These are phyloP conservation scores for Nylanderia fulva DNA, from an alignment of 1,140 invertebrate species.

Conservation along the genomic window DNA sequence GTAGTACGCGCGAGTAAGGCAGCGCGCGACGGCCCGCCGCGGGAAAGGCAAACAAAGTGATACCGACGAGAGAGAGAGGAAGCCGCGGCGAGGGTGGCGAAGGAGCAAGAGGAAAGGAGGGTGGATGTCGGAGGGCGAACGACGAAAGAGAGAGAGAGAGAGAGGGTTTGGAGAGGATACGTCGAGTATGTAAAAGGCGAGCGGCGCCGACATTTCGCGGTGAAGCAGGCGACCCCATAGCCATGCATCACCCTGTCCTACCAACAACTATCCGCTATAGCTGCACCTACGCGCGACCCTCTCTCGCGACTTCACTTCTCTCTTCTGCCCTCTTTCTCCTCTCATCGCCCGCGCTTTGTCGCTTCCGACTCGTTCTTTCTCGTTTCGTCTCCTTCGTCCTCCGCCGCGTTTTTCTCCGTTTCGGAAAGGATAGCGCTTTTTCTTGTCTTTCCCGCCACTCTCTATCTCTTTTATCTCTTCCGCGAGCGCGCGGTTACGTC, in stretches of 20 bases:
- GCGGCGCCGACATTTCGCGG: slow-evolving; percentile 78
- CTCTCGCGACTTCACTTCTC: slow-evolving; percentile 26
- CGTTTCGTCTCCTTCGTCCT: slow-evolving; percentile 34
- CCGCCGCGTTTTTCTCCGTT: slow-evolving; percentile 24
- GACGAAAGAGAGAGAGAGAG: background rate
- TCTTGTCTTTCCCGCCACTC: slow-evolving; percentile 17
- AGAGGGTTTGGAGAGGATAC: slow-evolving; percentile 40
- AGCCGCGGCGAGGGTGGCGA: slow-evolving; percentile 40
- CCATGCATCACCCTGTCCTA: slow-evolving; percentile 79
- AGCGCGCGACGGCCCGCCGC: slow-evolving; percentile 62
- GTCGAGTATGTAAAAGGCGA: slow-evolving; percentile 74
- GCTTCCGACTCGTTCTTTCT: slow-evolving; percentile 56
- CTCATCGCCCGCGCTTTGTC: slow-evolving; percentile 40
- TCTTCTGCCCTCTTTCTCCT: slow-evolving; percentile 13
- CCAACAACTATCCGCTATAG: slow-evolving; percentile 71
- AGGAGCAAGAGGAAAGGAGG: slow-evolving; percentile 21
- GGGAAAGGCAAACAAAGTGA: slow-evolving; percentile 73
- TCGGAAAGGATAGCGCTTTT: slow-evolving; percentile 21
- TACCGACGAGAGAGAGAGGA: slow-evolving; percentile 58
- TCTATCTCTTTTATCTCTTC: slow-evolving; percentile 47
- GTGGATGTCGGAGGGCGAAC: background rate
- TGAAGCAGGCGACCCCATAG: slow-evolving; percentile 76
- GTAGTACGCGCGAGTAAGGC: slow-evolving; percentile 44
- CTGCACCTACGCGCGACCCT: slow-evolving; percentile 53
- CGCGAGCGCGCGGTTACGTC: background rate